phyloP scores from a whole-genome alignment of 1,140 invertebrate species.

The Drosophila azteca region DNA sequence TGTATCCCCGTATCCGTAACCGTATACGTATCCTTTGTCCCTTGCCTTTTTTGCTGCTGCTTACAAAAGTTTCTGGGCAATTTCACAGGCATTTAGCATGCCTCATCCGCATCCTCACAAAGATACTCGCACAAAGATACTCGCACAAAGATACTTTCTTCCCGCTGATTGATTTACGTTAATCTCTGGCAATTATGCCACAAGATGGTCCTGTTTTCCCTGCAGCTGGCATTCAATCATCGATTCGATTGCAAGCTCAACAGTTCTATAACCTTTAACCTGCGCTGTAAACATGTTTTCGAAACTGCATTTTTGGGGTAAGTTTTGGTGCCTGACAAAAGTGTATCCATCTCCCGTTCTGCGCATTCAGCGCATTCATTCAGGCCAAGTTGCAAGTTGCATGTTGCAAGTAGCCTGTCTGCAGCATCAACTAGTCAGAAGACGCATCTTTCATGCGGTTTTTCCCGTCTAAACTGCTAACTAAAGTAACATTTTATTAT shows the following conservation, averaged over 20 bases:
- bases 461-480: conserved; percentile 57
- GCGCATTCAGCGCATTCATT: no score
- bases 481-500: conserved; percentile 80
- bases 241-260: no score
- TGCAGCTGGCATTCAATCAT: conserved; percentile 2
- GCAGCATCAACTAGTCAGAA: conserved; percentile 14
- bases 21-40: no score
- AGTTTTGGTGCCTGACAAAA: no score
- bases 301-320: no score
- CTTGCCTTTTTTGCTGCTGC: background rate
- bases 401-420: no score
- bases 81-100: conserved; percentile 65
- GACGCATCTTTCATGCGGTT: conserved; percentile 36
- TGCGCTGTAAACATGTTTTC: no score
- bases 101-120: background rate
- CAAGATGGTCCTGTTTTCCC: conserved; percentile 18
- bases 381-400: no score
- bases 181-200: conserved; percentile 66
- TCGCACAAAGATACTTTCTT: conserved; percentile 16
- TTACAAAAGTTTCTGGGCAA: conserved; percentile 56
- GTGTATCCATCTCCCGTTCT: no score
- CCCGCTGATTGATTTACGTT: conserved; percentile 73
- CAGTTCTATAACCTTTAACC: no score
- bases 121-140: conserved; percentile 9
- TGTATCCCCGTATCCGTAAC: background rate